Evolutionary conservation across 2,888 invertebrate genomes (phyloP), one percentile per base, ranked within the genome.

Genomic region (Ophonus ardosiacus): DNA sequence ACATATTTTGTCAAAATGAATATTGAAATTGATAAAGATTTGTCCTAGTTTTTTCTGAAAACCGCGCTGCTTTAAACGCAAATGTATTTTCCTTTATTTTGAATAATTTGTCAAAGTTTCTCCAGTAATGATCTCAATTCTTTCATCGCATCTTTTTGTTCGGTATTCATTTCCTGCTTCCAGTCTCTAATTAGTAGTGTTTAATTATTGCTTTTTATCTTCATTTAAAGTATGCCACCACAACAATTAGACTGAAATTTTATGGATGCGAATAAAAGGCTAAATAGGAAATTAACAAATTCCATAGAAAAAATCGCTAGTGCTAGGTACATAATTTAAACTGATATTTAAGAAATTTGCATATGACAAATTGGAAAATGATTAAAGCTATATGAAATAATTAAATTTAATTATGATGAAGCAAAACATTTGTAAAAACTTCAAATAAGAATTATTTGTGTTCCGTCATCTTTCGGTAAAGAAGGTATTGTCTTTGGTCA

Each of bases 41-140:
- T 51, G 43, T 51, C 43, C 43, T 51, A 8, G 10, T 51, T 51
- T 51, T 51, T 51, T 51, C 1, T 51, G 8, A 51, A 51, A 51
- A 51, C 43, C 43, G 43, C 0, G 4, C 10, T 51, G 8, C 43
- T 31, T 31, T 63, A 13, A 63, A 63, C 63, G 24, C 10, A 31
- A 31, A n/a, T 38, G 68, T 38, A 38, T 21, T 24, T 24, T 31
- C 31, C 38, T 68, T 31, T 38, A n/a, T 68, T 63, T 68, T 68
- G 31, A n/a, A 31, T 68, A 68, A 68, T 68, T 68, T 68, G 38
- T 68, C 68, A 68, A 31, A 68, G 38, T 68, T 68, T 68, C 31
- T 15, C 68, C 24, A 31, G 68, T 31, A 68, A 68, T 68, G 38
- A 68, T 68, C 68, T 24, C 31, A 31, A 68, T 68, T 38, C 68